Percentiles rank a stretch among this genome's conserved stretches.
These are phyloP conservation scores for Nymphalis c-album DNA, from an alignment of 2,888 invertebrate genomes.

Conservation along the genomic window DNA sequence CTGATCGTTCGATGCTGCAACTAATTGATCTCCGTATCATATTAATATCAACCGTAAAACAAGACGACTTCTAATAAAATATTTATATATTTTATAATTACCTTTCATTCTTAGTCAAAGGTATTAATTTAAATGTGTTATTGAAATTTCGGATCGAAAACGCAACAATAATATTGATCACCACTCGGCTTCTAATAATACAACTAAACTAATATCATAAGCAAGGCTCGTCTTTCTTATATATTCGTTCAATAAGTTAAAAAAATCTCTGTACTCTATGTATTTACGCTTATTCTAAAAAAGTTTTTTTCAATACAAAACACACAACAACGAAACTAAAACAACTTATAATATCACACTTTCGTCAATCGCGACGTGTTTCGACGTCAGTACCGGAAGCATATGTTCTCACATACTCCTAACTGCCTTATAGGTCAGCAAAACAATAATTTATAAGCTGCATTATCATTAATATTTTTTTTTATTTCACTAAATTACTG, in stretches of 20 bases:
- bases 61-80: conserved; percentile 12
- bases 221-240: conserved; percentile 81
- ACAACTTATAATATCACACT: conserved; percentile 80
- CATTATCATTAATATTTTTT: conserved; percentile 54
- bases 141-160: conserved; percentile 51
- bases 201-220: conserved; percentile 77
- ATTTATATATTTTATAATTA: neutral
- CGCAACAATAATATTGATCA: conserved; percentile 49
- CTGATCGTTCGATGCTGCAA: conserved; percentile 3
- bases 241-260: conserved; percentile 77
- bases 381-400: conserved; percentile 70
- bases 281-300: conserved; percentile 63
- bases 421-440: conserved; percentile 74
- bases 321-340: conserved; percentile 80
- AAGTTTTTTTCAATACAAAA: conserved; percentile 69
- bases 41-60: conserved; percentile 6
- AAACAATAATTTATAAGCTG: conserved; percentile 71
- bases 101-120: neutral
- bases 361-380: conserved; percentile 64
- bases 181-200: conserved; percentile 66
- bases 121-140: conserved; percentile 16
- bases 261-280: conserved; percentile 59
- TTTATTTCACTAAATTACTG: conserved; percentile 78
- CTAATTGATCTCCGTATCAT: neutral
- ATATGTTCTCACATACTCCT: conserved; percentile 56